Evolutionary conservation across 2,113 vertebrate species (phyloP).

Genomic region (Phrynosoma platyrhinos): DNA sequence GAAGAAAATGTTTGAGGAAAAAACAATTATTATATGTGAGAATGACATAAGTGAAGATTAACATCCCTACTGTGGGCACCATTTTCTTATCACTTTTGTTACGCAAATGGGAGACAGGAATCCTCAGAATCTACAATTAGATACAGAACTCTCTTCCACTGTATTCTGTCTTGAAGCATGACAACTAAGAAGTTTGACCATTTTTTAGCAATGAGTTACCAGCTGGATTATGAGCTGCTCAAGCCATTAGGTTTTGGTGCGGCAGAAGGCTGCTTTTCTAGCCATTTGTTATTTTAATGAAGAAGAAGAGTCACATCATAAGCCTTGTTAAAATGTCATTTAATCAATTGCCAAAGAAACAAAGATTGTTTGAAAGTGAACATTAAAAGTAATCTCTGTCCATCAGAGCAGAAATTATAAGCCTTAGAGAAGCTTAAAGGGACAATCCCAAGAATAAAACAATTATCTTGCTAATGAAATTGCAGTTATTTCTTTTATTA

Average conservation of each 20-base stretch:
- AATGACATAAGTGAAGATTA: too few relatives aligned
- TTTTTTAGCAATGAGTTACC: conserved; percentile 66
- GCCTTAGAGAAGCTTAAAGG: conserved; percentile 61
- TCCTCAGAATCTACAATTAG: background rate
- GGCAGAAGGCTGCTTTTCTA: conserved; percentile 77
- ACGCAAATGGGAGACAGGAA: too few relatives aligned
- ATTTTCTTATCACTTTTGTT: too few relatives aligned
- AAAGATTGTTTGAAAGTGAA: conserved; percentile 75
- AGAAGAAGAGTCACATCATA: conserved; percentile 76
- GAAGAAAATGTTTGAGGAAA: too few relatives aligned
- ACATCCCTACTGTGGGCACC: too few relatives aligned
- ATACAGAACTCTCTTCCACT: too few relatives aligned
- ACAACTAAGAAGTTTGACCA: conserved; percentile 52
- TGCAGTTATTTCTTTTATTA: conserved; percentile 39
- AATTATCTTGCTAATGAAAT: conserved; percentile 54
- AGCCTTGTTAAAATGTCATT: conserved; percentile 81
- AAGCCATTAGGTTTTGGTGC: conserved; percentile 75
- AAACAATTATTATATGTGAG: too few relatives aligned
- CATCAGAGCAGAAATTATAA: conserved; percentile 75
- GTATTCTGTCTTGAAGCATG: background rate
- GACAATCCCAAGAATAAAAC: conserved; percentile 55
- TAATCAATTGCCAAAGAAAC: conserved; percentile 75
- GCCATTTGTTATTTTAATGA: conserved; percentile 81
- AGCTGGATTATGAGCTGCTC: conserved; percentile 77
- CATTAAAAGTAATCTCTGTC: conserved; percentile 68